phyloP scores from a whole-genome alignment of 2,888 invertebrate genomes.

The Hypsopygia costalis region DNA sequence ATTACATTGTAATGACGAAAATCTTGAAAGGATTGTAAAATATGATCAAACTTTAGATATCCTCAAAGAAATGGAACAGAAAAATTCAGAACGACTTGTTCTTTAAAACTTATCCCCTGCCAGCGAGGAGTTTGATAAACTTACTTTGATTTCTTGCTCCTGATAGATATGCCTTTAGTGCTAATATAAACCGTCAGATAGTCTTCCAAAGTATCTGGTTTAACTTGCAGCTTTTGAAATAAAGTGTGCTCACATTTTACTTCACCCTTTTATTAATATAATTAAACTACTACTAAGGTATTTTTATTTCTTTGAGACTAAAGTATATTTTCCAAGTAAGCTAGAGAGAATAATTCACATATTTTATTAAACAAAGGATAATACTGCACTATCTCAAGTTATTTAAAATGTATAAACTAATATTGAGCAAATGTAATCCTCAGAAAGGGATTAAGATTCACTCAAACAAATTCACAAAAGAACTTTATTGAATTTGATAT shows the following conservation, averaged over 20 bases:
- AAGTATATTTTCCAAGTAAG: no score
- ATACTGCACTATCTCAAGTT: not conserved
- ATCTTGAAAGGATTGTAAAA: constrained; percentile 2
- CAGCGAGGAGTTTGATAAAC: constrained; percentile 5
- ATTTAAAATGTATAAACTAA: not conserved
- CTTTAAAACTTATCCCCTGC: constrained; percentile 2
- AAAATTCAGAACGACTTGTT: constrained; percentile 5
- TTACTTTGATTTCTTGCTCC: constrained; percentile 5
- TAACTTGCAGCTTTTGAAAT: not conserved
- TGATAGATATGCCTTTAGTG: constrained; percentile 4
- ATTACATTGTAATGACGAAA: not conserved
- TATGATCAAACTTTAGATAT: constrained; percentile 4
- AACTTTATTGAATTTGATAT: no score
- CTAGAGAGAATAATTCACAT: no score
- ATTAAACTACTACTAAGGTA: no score
- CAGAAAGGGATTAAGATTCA: not conserved
- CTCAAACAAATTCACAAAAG: not conserved
- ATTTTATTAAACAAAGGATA: no score
- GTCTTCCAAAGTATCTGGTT: not conserved
- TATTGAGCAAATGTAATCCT: not conserved
- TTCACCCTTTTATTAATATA: no score
- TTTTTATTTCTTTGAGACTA: no score
- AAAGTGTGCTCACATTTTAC: not conserved
- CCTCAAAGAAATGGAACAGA: constrained; percentile 2
- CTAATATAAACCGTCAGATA: constrained; percentile 1